These are phyloP conservation scores for Caloenas nicobarica DNA, from an alignment of 2,113 vertebrate genomes.

Conservation along the genomic window DNA sequence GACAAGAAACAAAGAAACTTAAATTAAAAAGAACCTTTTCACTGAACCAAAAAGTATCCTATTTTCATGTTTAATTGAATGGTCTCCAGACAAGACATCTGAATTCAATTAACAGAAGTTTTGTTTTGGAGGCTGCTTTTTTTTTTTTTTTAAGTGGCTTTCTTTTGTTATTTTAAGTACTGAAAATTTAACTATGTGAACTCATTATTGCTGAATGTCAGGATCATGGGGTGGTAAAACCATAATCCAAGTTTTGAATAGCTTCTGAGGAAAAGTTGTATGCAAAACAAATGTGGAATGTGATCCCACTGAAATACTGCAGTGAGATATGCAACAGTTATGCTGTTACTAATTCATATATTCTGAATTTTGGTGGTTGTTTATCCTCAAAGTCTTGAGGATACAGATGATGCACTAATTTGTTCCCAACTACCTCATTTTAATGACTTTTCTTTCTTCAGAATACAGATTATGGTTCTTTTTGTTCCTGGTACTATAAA, in stretches of 20 bases:
- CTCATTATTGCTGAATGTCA: neutral
- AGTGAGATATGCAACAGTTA: neutral
- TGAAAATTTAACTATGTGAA: conserved; percentile 19
- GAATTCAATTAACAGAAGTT: conserved; percentile 35
- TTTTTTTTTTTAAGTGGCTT: neutral
- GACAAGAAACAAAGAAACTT: neutral
- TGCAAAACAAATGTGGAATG: neutral
- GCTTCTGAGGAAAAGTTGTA: neutral
- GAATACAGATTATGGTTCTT: neutral
- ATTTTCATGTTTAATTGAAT: neutral
- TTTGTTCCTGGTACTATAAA: neutral
- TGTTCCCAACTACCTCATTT: neutral
- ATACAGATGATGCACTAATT: neutral
- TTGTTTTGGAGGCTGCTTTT: neutral
- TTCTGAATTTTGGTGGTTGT: neutral
- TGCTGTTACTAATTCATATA: neutral
- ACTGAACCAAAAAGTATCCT: neutral
- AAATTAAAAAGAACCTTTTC: neutral
- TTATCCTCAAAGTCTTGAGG: neutral
- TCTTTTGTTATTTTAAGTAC: conserved; percentile 43
- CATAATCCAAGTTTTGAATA: neutral
- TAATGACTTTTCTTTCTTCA: neutral
- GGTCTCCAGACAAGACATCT: conserved; percentile 28
- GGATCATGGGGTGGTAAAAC: neutral
- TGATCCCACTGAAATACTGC: neutral